A percentile compares a stretch with the other conserved stretches of the same genome.
Conservation (phyloP, 2,113 vertebrate genomes). For the Etia nguti region DNA sequence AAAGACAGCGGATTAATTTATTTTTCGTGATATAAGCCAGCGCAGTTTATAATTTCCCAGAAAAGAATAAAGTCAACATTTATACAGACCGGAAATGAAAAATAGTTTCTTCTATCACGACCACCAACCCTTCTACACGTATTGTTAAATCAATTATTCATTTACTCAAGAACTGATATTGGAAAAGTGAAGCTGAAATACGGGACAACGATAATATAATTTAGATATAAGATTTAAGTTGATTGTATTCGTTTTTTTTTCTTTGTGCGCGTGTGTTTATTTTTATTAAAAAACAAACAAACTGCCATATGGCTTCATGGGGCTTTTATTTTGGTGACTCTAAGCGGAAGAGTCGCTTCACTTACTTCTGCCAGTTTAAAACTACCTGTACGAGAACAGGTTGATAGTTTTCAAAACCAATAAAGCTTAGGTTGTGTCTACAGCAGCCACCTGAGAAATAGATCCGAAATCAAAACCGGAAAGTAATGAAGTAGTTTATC, state of each 20-base stretch:
- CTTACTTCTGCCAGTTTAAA: neutral
- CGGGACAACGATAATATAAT: neutral
- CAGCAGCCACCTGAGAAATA: neutral
- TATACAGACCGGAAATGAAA: neutral
- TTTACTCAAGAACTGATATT: neutral
- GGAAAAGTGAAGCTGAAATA: neutral
- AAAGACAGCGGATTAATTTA: neutral
- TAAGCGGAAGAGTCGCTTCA: neutral
- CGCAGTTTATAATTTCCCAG: fast-evolving
- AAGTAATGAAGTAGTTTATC: neutral
- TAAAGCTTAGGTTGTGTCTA: neutral
- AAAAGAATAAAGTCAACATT: neutral
- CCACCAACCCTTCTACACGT: fast-evolving
- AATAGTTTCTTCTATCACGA: neutral
- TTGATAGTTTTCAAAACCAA: neutral
- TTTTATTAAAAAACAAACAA: neutral
- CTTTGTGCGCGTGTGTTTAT: neutral
- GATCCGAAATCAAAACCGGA: fast-evolving
- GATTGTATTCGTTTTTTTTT: neutral
- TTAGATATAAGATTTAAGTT: neutral
- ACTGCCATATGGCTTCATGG: neutral
- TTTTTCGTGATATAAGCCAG: fast-evolving
- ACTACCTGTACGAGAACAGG: neutral
- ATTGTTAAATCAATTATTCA: neutral
- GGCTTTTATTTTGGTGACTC: constrained; percentile 23